Percentiles rank a stretch among this genome's conserved stretches.
Conservation (phyloP, 2,113 vertebrate genomes). For the Chaetorhynchus papuensis region DNA sequence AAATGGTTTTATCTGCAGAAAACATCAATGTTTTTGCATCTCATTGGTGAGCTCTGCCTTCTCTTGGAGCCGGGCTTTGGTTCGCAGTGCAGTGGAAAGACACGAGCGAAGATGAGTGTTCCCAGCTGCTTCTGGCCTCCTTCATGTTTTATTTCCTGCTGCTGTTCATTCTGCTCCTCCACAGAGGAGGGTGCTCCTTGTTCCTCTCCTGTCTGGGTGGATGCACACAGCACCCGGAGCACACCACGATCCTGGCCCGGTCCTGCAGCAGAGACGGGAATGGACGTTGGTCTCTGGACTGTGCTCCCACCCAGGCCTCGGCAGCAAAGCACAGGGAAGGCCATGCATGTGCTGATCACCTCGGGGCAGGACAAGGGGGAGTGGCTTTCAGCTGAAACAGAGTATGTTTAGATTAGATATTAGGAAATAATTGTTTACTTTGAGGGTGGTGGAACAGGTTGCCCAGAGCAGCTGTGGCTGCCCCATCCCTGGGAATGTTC, state of each 20-base stretch:
- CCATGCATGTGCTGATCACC: accelerated
- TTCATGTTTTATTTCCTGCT: background rate
- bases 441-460: background rate
- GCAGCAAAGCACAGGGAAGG: background rate
- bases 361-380: background rate
- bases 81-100: background rate
- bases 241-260: accelerated
- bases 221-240: background rate
- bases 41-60: background rate
- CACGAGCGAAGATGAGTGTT: background rate
- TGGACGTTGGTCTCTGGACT: accelerated
- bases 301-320: background rate
- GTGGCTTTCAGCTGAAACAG: background rate
- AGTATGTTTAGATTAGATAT: background rate
- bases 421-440: background rate
- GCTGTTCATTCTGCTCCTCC: background rate
- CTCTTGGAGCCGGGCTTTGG: background rate
- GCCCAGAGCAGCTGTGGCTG: background rate
- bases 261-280: accelerated
- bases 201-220: background rate
- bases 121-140: background rate
- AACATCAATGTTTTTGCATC: background rate
- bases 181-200: background rate
- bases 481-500: background rate
- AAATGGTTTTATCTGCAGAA: background rate